phyloP scores from a whole-genome alignment of 2,888 invertebrate species.

The Abrostola tripartita region DNA sequence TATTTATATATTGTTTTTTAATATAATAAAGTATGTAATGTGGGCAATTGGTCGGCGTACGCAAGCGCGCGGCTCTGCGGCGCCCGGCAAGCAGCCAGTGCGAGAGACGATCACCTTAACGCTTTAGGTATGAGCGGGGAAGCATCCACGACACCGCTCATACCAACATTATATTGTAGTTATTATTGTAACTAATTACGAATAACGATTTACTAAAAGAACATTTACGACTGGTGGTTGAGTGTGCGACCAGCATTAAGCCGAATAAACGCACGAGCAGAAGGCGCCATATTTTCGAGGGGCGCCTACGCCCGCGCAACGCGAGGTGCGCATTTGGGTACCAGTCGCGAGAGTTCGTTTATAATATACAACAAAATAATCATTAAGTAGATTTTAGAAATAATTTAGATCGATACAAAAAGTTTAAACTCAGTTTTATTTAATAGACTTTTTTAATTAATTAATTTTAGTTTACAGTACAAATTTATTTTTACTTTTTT shows the following conservation, averaged over 20 bases:
- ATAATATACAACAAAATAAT: slow-evolving; percentile 84
- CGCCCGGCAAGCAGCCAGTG: slow-evolving; percentile 75
- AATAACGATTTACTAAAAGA: slow-evolving; percentile 77
- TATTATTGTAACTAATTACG: slow-evolving; percentile 84
- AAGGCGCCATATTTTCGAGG: neutral
- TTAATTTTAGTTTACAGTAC: slow-evolving; percentile 81
- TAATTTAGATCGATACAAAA: slow-evolving; percentile 78
- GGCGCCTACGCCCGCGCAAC: slow-evolving; percentile 31
- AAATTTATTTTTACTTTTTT: slow-evolving; percentile 80
- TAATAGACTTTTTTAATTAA: slow-evolving; percentile 69
- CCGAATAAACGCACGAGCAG: neutral
- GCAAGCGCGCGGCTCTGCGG: slow-evolving; percentile 51
- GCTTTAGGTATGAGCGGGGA: slow-evolving; percentile 88
- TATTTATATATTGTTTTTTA: slow-evolving; percentile 27
- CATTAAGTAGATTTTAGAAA: slow-evolving; percentile 83
- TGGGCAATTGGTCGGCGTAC: slow-evolving; percentile 35
- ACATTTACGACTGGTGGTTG: slow-evolving; percentile 65
- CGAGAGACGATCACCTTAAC: slow-evolving; percentile 83
- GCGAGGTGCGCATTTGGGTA: slow-evolving; percentile 45
- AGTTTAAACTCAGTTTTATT: slow-evolving; percentile 74
- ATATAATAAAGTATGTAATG: slow-evolving; percentile 28
- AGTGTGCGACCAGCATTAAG: slow-evolving; percentile 29
- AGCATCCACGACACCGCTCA: slow-evolving; percentile 88
- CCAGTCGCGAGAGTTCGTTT: slow-evolving; percentile 66
- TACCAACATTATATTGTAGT: slow-evolving; percentile 88